Conservation (phyloP, 2,797 vertebrate genomes). For the Coluber constrictor region DNA sequence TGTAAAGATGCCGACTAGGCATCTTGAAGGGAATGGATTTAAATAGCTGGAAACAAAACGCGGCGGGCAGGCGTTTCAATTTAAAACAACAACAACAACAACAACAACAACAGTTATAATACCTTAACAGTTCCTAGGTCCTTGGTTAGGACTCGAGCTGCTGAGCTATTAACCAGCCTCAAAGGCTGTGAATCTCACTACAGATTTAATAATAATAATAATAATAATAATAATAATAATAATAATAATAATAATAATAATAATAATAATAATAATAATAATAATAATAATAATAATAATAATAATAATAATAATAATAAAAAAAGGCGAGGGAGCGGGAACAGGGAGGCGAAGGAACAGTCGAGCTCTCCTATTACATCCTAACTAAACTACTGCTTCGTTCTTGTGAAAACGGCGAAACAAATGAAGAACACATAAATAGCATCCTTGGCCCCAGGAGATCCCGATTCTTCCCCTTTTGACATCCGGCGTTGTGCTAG, state of each 20-base stretch:
- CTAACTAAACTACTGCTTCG: not conserved
- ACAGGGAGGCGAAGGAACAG: not conserved
- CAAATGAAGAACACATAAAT: not conserved
- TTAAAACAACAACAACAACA: not conserved
- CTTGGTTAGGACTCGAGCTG: too few species aligned
- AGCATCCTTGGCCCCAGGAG: not conserved
- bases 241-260: too few species aligned
- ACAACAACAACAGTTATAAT: too few species aligned
- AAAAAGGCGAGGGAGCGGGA: too few species aligned
- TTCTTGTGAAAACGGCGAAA: not conserved
- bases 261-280: too few species aligned
- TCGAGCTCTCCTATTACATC: not conserved
- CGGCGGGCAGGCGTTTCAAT: not conserved
- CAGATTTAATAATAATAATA: too few species aligned
- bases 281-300: too few species aligned
- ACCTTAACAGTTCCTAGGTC: too few species aligned
- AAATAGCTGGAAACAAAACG: not conserved
- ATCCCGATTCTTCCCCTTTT: not conserved
- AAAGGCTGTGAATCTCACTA: too few species aligned
- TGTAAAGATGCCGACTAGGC: not conserved
- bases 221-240: too few species aligned
- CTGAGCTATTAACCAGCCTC: too few species aligned
- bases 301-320: too few species aligned
- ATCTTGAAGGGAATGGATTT: not conserved
- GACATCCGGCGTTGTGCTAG: slow-evolving; percentile 28